A percentile compares a stretch with the other conserved stretches of the same genome.
These are phyloP conservation scores for Bombylius major DNA, from an alignment of 2,888 invertebrate species.

Conservation along the genomic window DNA sequence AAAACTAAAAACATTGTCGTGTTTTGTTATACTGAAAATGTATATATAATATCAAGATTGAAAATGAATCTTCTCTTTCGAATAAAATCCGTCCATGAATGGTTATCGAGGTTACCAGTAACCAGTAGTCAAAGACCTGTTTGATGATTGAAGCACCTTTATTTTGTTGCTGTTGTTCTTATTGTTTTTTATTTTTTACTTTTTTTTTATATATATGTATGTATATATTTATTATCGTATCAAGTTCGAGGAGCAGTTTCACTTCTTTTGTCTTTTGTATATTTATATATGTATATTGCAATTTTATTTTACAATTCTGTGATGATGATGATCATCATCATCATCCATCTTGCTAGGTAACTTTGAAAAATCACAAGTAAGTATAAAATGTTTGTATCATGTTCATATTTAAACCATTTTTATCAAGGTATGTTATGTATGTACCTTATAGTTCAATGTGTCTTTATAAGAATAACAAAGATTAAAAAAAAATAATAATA, in stretches of 20 bases:
- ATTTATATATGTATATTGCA: not conserved
- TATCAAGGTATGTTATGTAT: too few species aligned
- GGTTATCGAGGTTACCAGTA: conserved; percentile 4
- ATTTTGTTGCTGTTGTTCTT: not conserved
- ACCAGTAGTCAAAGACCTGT: conserved; percentile 4
- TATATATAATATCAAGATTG: not conserved
- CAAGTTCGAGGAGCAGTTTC: not conserved
- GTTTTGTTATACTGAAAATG: too few species aligned
- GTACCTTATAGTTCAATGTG: too few species aligned
- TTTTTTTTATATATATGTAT: not conserved
- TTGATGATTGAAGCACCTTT: not conserved
- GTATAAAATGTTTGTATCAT: not conserved
- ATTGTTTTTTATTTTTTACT: not conserved
- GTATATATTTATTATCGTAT: not conserved
- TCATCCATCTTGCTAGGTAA: not conserved
- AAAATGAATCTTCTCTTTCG: not conserved
- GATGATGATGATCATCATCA: not conserved
- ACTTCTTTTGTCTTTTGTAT: not conserved
- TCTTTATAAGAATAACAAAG: too few species aligned
- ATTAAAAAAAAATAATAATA: too few species aligned
- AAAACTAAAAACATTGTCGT: too few species aligned
- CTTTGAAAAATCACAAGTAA: not conserved
- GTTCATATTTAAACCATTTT: too few species aligned
- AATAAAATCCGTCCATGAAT: not conserved
- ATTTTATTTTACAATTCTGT: not conserved